phyloP scores from a whole-genome alignment of 2,113 vertebrate genomes.

The Eurypyga helias region DNA sequence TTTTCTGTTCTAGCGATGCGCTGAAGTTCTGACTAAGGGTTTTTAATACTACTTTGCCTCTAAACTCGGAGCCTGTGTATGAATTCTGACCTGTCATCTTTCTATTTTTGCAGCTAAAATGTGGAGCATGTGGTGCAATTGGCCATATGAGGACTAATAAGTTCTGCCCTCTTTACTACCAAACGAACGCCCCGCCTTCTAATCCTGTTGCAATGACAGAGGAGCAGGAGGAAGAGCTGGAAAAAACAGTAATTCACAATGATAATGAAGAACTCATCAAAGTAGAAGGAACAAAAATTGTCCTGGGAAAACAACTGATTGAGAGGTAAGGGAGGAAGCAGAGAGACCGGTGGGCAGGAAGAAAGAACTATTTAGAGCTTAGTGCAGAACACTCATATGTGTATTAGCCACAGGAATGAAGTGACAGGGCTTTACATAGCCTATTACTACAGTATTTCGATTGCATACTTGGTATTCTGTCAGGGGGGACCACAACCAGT shows the following conservation, averaged over 20 bases:
- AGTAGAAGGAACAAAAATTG: constrained; percentile 98
- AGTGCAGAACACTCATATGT: not conserved
- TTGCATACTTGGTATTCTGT: not conserved
- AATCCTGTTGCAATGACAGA: constrained; percentile 99
- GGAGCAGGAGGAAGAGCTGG: constrained; percentile 97
- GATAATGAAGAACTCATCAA: constrained; percentile 99
- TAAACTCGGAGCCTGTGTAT: not conserved
- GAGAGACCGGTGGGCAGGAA: not conserved
- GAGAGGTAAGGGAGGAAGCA: constrained; percentile 84
- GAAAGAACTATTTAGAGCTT: not conserved
- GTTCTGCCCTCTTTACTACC: constrained; percentile 97
- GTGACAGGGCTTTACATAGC: not conserved
- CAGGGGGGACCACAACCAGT: not conserved
- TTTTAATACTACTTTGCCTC: not conserved
- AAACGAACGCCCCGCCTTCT: constrained; percentile 96
- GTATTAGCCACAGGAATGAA: not conserved
- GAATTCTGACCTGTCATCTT: not conserved
- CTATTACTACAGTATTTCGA: accelerated
- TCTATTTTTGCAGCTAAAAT: constrained; percentile 86
- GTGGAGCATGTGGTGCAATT: constrained; percentile 95
- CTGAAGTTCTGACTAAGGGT: not conserved
- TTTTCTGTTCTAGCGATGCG: not conserved
- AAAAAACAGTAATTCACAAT: constrained; percentile 97
- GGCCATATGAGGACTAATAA: constrained; percentile 99
- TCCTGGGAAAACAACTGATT: constrained; percentile 96